Evolutionary conservation across 2,113 vertebrate species (phyloP).

Genomic region (Misgurnus mizolepis): DNA sequence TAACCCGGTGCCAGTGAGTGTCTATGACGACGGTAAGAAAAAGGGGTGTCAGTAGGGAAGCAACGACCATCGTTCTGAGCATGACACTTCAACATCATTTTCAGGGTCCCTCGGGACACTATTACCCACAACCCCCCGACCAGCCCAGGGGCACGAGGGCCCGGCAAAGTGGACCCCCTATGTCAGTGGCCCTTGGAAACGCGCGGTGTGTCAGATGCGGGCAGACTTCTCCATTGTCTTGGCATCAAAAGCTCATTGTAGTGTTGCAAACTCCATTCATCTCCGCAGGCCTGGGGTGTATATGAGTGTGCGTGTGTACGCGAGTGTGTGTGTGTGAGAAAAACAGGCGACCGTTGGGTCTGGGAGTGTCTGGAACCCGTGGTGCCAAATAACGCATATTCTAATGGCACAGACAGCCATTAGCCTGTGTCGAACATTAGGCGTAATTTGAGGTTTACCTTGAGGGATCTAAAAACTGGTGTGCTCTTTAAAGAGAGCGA

Average conservation of each 20-base stretch:
- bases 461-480: slow-evolving; percentile 71
- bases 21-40: slow-evolving; percentile 42
- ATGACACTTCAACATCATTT: slow-evolving; percentile 80
- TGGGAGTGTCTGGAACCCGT: slow-evolving; percentile 62
- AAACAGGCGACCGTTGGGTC: slow-evolving; percentile 31
- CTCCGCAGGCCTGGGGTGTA: slow-evolving; percentile 58
- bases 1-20: slow-evolving; percentile 67
- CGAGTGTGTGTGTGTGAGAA: slow-evolving; percentile 36
- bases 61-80: slow-evolving; percentile 73
- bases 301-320: slow-evolving; percentile 32
- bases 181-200: slow-evolving; percentile 69
- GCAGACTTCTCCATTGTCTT: slow-evolving; percentile 81
- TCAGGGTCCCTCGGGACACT: slow-evolving; percentile 75
- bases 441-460: slow-evolving; percentile 84
- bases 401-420: slow-evolving; percentile 78
- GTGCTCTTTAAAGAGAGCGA: slow-evolving; percentile 71
- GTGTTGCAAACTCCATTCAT: slow-evolving; percentile 83
- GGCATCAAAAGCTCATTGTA: slow-evolving; percentile 85
- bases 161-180: slow-evolving; percentile 74
- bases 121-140: slow-evolving; percentile 66
- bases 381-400: slow-evolving; percentile 65
- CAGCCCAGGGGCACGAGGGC: slow-evolving; percentile 66
- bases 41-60: slow-evolving; percentile 63
- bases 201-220: slow-evolving; percentile 68
- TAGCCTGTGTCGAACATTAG: slow-evolving; percentile 82